Base-by-base conservation (phyloP, 2,113 vertebrate species). In the Sula dactylatra region DNA sequence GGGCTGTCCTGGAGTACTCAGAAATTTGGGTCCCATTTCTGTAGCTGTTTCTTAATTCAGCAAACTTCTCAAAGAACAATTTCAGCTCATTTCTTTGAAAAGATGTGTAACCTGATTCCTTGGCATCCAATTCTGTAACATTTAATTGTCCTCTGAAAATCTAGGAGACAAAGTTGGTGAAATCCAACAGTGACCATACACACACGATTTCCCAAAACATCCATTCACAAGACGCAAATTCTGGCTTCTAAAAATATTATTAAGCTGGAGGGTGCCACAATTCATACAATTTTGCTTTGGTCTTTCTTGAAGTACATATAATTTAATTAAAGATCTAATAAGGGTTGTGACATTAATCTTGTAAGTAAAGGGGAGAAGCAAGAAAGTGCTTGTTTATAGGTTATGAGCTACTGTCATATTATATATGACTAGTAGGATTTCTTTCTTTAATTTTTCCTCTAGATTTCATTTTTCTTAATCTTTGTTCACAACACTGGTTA, bases 121-220 rank as follows among this genome's bases (percentile, higher is more conserved):
- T 42, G 49, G 29, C 26, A 83, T 38, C 7, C 45, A 18, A 36
- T 40, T 56, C 45, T 34, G 0, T 20, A 38, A 52, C 10, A 71
- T 50, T 34, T 18, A 20, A 38, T 24, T 67, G 45, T 40, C 20
- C 73, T 64, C 54, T 67, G 44, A 64, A 92, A 92, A 85, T 24
- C 71, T 7, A 59, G 56, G 7, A 55, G 19, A 42, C n/a, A 79
- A 77, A 82, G 16, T 8, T 74, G 44, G 25, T 4, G 12, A 61
- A 82, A 88, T 47, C 13, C 62, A 58, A 19, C 26, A 52, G 31
- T 17, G 56, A 58, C 16, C 25, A 8, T 29, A 76, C n/a, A 44
- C 14, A 5, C 0, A 0, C 7, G 6, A 49, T 34, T 55, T 36
- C 36, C 44, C 34, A 50, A 69, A 70, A 86, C 4, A 61, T 1